Evolutionary conservation across 2,888 invertebrate genomes (phyloP), one percentile per base, ranked within the genome.

Genomic region (Margaritifera margaritifera): DNA sequence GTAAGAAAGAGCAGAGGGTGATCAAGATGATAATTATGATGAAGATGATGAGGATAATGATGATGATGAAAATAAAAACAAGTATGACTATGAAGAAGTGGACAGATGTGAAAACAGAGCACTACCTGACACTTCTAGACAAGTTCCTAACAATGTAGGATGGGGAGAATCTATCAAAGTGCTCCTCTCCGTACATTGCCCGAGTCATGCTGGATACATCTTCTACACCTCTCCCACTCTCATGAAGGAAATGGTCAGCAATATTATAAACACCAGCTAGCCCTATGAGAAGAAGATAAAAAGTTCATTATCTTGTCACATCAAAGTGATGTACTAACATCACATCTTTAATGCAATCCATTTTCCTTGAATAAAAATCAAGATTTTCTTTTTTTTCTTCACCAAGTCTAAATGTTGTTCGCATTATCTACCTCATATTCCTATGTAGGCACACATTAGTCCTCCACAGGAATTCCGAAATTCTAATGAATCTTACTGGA

Each of bases 211-310:
- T 75, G 15, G 88, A 88, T 22, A 87, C 57, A 69, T 88, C 86
- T 69, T 89, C 88, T 6, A 87, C 71, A 19, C 88, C 88, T 42
- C 88, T 77, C 61, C 50, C 69, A 6, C 78, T 71, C 73, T 89
- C 88, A 73, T 86, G 84, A 50, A 79, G 66, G 79, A 82, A 88
- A 71, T 89, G 89, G 54, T 87, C 86, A n/a, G 75, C 81, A 54
- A 89, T 87, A 71, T 88, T 78, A 71, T 88, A 89, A 20, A 88
- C 87, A n/a, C 89, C 89, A 65, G 88, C 86, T 27, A 89, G 70
- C 58, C 89, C 89, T 89, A 56, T 15, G 8, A 53, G 52, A 66
- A 58, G 52, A 50, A 54, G 1, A 64, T 54, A 55, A 60, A n/a
- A 54, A 51, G n/a, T n/a, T 22, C 8, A 42, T 42, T 42, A 42